A percentile compares a stretch with the other conserved stretches of the same genome.
phyloP scores from a whole-genome alignment of 2,113 vertebrate species.

The Bujurquina vittata region DNA sequence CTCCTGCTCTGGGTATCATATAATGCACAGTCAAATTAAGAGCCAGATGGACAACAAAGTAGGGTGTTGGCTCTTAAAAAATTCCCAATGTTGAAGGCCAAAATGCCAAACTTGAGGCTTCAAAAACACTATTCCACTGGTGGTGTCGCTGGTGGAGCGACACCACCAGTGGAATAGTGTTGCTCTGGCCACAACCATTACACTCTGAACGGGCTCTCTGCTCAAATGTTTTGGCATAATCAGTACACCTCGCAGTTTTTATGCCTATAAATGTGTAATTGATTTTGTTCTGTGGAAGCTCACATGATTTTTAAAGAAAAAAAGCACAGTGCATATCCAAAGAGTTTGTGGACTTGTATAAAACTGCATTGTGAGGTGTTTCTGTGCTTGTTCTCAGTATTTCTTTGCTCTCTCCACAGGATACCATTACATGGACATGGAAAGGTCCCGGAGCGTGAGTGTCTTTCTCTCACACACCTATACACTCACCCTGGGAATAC shows the following conservation, averaged over 20 bases:
- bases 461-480: background rate
- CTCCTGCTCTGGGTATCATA: background rate
- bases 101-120: background rate
- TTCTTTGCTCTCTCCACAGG: conserved; percentile 60
- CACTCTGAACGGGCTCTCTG: background rate
- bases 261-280: background rate
- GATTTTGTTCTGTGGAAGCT: too few relatives aligned
- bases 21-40: background rate
- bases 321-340: background rate
- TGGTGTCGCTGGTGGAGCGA: too few relatives aligned
- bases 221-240: background rate
- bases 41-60: background rate
- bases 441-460: conserved; percentile 74
- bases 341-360: background rate
- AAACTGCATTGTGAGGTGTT: background rate
- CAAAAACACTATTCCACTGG: background rate
- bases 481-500: background rate
- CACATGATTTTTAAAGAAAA: background rate
- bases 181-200: background rate
- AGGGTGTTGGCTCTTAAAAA: background rate
- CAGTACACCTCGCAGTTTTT: background rate
- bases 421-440: conserved; percentile 77
- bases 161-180: too few relatives aligned
- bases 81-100: background rate
- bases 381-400: conserved; percentile 1